Percentiles rank a stretch among this genome's conserved stretches.
These are phyloP conservation scores for Homarus americanus DNA, from an alignment of 1,140 invertebrate species.

Conservation along the genomic window DNA sequence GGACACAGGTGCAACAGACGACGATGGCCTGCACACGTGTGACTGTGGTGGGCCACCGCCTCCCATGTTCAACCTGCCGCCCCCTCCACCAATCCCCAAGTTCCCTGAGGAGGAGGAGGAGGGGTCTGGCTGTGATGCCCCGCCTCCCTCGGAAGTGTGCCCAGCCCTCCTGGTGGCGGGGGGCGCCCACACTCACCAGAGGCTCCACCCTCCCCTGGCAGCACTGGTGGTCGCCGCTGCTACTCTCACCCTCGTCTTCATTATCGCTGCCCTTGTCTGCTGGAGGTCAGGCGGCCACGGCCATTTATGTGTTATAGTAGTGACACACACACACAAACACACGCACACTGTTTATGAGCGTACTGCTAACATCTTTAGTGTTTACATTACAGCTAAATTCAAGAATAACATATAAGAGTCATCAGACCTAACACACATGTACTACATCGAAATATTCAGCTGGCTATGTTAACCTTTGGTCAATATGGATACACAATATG, in stretches of 20 bases:
- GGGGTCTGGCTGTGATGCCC: slow-evolving; percentile 45
- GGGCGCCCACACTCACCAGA: slow-evolving; percentile 64
- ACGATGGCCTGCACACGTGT: slow-evolving; percentile 19
- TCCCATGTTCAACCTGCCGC: slow-evolving; percentile 43
- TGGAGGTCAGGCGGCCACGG: slow-evolving; percentile 53
- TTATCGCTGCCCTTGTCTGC: slow-evolving; percentile 67
- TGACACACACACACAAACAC: slow-evolving; percentile 1
- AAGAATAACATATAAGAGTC: too few relatives aligned
- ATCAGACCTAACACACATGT: too few relatives aligned
- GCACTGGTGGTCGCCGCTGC: slow-evolving; percentile 67
- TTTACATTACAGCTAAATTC: too few relatives aligned
- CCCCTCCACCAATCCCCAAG: slow-evolving; percentile 39
- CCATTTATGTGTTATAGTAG: too few relatives aligned
- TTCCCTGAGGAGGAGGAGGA: slow-evolving; percentile 47
- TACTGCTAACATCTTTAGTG: too few relatives aligned
- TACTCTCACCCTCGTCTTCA: slow-evolving; percentile 64
- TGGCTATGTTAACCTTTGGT: too few relatives aligned
- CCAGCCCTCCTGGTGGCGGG: slow-evolving; percentile 69
- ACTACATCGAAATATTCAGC: too few relatives aligned
- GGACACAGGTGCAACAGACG: background rate
- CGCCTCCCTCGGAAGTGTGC: slow-evolving; percentile 65
- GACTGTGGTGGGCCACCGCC: slow-evolving; percentile 56
- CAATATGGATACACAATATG: too few relatives aligned
- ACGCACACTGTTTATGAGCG: too few relatives aligned
- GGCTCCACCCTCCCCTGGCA: slow-evolving; percentile 67